Base-by-base conservation (phyloP, 1,140 invertebrate genomes). In the Drosophila elegans region DNA sequence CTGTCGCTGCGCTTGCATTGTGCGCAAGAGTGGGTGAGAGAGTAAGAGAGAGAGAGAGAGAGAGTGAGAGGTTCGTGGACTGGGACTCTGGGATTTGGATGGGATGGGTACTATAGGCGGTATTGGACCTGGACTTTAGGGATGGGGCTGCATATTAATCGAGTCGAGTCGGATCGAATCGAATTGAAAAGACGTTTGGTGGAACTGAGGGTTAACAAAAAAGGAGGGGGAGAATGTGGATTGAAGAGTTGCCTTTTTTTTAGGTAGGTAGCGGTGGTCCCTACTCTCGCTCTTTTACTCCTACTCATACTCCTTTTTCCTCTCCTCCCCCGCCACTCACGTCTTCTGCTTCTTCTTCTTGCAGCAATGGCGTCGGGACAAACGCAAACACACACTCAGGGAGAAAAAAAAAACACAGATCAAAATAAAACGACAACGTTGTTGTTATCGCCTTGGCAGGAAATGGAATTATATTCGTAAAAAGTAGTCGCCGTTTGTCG, bases 401-500 rank as follows among this genome's bases (percentile, higher is more conserved):
- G 41, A 5, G 32, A 6, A 79, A 45, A 51, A 51, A 38, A 66
- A 66, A 51, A 68, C 59, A 68, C 64, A 68, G 64, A 68, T 68
- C 64, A 68, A 68, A 68, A 68, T 68, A 68, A 68, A 68, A 68
- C 49, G 53, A 63, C 66, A 44, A 67, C 68, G 77, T 55, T 62
- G 79, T 79, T 88, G 81, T 85, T 85, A 86, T 86, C 84, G 83
- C 83, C 84, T 86, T 86, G 83, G 84, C 83, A 86, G 83, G 83
- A 86, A 86, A 86, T 86, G 83, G 80, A 86, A 86, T 86, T 86
- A 88, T 86, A 88, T 86, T 88, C 83, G 83, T 79, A 86, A 79
- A 86, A 76, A 75, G 60, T 74, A 75, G 73, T 76, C 73, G 73
- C 62, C 62, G 61, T 56, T 67, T 69, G 51, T 57, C 36, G 73